Evolutionary conservation across 2,797 vertebrate species (phyloP).

Genomic region (Otolemur crassicaudatus): DNA sequence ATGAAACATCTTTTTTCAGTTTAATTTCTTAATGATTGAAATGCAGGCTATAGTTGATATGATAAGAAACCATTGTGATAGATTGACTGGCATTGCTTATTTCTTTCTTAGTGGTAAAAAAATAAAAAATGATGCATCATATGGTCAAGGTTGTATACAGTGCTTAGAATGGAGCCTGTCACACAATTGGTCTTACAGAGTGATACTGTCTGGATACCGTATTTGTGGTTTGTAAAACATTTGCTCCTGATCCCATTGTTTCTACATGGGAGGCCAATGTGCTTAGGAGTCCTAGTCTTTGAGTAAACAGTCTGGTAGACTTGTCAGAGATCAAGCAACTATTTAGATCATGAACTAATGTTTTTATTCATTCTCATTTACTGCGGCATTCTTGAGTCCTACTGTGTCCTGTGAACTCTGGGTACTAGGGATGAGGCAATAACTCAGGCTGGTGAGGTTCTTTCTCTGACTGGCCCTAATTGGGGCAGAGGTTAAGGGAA

Average conservation of each 20-base stretch:
- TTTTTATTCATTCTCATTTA: not conserved
- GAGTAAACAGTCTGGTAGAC: not conserved
- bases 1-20: not conserved
- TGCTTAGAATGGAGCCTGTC: not conserved
- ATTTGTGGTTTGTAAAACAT: not conserved
- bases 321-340: not conserved
- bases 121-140: not conserved
- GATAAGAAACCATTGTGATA: not conserved
- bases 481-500: not conserved
- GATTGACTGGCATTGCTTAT: not conserved
- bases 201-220: not conserved
- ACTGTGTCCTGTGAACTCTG: not conserved
- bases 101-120: not conserved
- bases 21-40: not conserved
- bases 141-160: not conserved
- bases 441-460: not conserved
- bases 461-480: not conserved
- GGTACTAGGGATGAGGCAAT: not conserved
- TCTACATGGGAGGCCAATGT: not conserved
- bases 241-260: not conserved
- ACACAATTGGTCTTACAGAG: not conserved
- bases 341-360: not conserved
- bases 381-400: not conserved
- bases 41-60: not conserved
- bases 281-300: not conserved